Evolutionary conservation across 64 coral and sea anemone genomes (phyloP).

Genomic region (Montipora efflorescens): DNA sequence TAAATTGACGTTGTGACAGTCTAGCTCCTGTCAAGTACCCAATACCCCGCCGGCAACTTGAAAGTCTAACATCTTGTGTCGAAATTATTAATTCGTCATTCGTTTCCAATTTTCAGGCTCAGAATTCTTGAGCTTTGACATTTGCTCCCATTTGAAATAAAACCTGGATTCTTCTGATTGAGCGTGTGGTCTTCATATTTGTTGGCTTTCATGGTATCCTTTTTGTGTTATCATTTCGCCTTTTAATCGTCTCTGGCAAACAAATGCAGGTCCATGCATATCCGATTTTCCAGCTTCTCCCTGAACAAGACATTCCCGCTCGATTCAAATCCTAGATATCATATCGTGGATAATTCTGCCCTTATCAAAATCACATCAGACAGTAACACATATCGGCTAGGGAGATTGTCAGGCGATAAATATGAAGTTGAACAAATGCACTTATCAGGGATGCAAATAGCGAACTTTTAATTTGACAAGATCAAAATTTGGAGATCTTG

Average conservation of each 20-base stretch:
- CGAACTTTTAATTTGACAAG: slow-evolving; percentile 30
- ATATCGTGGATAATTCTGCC: neutral
- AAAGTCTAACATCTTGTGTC: neutral
- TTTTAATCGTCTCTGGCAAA: slow-evolving; percentile 11
- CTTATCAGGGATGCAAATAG: slow-evolving; percentile 21
- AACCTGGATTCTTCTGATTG: slow-evolving; percentile 15
- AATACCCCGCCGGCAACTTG: slow-evolving; percentile 15
- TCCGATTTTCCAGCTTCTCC: neutral
- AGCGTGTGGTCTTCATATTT: neutral
- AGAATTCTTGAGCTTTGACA: slow-evolving; percentile 15
- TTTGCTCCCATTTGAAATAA: slow-evolving; percentile 23
- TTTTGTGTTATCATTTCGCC: neutral
- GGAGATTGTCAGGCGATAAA: neutral
- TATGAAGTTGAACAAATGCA: neutral
- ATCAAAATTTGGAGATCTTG: slow-evolving; percentile 30
- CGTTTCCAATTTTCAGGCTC: slow-evolving; percentile 50
- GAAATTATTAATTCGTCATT: slow-evolving; percentile 40
- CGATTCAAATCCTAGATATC: neutral
- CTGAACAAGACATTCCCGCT: neutral
- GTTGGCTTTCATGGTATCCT: slow-evolving; percentile 12
- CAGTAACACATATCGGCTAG: neutral
- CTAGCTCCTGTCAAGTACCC: slow-evolving; percentile 15
- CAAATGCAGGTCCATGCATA: neutral
- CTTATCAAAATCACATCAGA: slow-evolving; percentile 36
- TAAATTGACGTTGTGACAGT: slow-evolving; percentile 67